Conservation (phyloP, 2,888 invertebrate genomes). For the Noctua janthina region DNA sequence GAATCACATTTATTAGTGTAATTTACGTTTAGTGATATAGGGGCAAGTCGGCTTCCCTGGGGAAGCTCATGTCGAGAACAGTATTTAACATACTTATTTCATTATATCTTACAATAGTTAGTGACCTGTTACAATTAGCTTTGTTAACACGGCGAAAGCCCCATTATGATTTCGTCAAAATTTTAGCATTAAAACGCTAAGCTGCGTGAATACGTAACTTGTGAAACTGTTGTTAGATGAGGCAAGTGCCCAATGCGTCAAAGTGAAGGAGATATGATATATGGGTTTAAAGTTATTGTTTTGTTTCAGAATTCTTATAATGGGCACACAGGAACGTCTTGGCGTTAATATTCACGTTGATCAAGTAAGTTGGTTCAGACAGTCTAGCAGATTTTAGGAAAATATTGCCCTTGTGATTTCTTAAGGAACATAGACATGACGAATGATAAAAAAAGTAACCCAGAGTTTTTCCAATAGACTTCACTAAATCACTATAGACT, state of each 20-base stretch:
- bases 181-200: constrained; percentile 28
- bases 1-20: background rate
- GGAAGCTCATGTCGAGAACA: background rate
- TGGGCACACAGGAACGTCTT: constrained; percentile 99
- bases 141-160: background rate
- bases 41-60: background rate
- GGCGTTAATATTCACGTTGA: constrained; percentile 99
- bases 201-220: background rate
- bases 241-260: constrained; percentile 2
- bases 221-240: background rate
- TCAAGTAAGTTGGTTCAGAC: constrained; percentile 85
- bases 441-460: background rate
- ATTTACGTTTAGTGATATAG: background rate
- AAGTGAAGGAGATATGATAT: background rate
- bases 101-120: background rate
- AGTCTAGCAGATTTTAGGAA: background rate
- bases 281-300: background rate
- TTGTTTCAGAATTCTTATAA: constrained; percentile 95
- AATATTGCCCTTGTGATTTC: constrained; percentile 4
- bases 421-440: background rate
- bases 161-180: constrained; percentile 1
- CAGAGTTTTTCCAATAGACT: background rate
- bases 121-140: background rate
- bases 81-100: background rate
- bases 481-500: background rate